phyloP scores from a whole-genome alignment of 2,888 invertebrate genomes.

The Leptinotarsa haldemani region DNA sequence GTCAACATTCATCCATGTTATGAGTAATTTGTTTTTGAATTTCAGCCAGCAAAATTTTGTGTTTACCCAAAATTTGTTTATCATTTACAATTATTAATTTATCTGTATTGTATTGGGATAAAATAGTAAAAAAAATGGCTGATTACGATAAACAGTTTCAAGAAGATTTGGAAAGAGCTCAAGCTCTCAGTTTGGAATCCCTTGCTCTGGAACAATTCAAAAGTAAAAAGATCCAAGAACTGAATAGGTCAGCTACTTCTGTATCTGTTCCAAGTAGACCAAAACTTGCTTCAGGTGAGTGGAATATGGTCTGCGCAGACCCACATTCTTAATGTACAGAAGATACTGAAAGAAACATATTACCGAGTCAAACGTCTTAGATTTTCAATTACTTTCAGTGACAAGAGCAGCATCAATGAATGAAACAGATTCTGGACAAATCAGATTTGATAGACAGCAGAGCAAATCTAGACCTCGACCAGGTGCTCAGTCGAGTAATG shows the following conservation, averaged over 20 bases:
- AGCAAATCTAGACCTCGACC: slow-evolving; percentile 72
- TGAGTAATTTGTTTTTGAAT: background rate
- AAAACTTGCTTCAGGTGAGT: slow-evolving; percentile 56
- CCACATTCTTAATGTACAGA: no score
- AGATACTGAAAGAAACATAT: no score
- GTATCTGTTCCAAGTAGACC: slow-evolving; percentile 38
- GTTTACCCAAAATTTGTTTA: slow-evolving; percentile 13
- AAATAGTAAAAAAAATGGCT: slow-evolving; percentile 45
- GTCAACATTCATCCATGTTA: background rate
- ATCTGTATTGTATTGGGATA: background rate
- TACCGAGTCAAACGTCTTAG: no score
- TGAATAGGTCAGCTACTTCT: slow-evolving; percentile 50
- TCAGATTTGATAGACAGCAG: slow-evolving; percentile 63
- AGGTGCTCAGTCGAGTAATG: slow-evolving; percentile 67
- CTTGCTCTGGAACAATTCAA: slow-evolving; percentile 86
- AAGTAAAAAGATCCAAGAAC: slow-evolving; percentile 70
- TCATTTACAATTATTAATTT: background rate
- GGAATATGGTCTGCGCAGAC: no score
- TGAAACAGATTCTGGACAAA: slow-evolving; percentile 59
- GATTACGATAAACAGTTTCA: slow-evolving; percentile 87
- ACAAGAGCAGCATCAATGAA: slow-evolving; percentile 62
- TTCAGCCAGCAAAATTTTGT: background rate
- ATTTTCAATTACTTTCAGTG: slow-evolving; percentile 52
- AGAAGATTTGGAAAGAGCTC: slow-evolving; percentile 88
- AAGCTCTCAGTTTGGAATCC: slow-evolving; percentile 88